Percentiles rank a stretch among this genome's conserved stretches.
Conservation (phyloP, 2,797 vertebrate species). For the Astyanax mexicanus region DNA sequence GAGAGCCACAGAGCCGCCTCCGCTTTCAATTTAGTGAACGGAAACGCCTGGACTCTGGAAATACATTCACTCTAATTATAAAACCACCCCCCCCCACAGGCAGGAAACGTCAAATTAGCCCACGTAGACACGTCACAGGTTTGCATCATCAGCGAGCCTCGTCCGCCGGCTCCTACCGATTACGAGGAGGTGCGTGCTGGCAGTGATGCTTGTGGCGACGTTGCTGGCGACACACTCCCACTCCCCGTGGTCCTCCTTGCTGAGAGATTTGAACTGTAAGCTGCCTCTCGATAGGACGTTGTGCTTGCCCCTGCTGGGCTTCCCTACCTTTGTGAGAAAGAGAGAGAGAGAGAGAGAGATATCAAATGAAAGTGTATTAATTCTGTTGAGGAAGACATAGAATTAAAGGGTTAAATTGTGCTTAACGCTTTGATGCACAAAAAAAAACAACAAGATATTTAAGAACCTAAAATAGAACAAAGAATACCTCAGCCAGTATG, state of each 20-base stretch:
- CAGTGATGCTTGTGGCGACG: conserved; percentile 98
- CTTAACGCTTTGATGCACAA: too few species aligned
- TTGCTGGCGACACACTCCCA: conserved; percentile 99
- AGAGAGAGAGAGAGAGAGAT: conserved; percentile 8
- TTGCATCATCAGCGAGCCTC: conserved; percentile 1
- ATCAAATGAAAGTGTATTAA: conserved; percentile 29
- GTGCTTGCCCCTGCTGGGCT: conserved; percentile 98
- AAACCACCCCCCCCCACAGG: not conserved
- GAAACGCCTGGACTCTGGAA: not conserved
- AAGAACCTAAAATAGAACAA: too few species aligned
- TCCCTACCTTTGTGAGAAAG: conserved; percentile 90
- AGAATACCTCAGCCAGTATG: too few species aligned
- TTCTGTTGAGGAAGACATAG: too few species aligned
- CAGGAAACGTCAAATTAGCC: conserved; percentile 15
- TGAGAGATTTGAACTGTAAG: conserved; percentile 95
- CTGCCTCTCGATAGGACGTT: conserved; percentile 94
- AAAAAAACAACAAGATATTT: too few species aligned
- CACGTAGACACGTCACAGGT: not conserved
- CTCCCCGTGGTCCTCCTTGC: conserved; percentile 98
- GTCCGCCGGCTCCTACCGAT: conserved; percentile 81
- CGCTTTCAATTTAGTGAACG: not conserved
- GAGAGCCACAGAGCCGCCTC: not conserved
- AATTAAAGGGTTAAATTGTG: too few species aligned
- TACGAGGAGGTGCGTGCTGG: conserved; percentile 97
- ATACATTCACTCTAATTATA: not conserved